phyloP scores from a whole-genome alignment of 2,113 vertebrate genomes.

The Urocynchramus pylzowi region DNA sequence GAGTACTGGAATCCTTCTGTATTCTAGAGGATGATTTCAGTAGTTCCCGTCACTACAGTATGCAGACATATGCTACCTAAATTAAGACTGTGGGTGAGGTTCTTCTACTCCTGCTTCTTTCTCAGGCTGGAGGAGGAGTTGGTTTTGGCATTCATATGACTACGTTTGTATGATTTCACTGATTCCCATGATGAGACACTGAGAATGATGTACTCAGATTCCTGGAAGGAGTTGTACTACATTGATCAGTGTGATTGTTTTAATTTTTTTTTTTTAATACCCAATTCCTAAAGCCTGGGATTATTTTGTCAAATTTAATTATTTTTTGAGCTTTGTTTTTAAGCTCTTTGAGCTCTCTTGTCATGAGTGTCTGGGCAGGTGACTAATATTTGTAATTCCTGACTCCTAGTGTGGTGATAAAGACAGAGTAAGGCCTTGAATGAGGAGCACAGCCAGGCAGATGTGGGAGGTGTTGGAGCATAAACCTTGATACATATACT shows the following conservation, averaged over 20 bases:
- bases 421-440: neutral
- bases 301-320: neutral
- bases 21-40: neutral
- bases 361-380: neutral
- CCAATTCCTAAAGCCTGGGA: neutral
- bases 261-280: neutral
- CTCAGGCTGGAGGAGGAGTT: slow-evolving; percentile 10
- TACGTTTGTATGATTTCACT: neutral
- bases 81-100: slow-evolving; percentile 5
- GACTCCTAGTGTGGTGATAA: neutral
- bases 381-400: neutral
- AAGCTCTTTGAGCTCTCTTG: neutral
- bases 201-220: neutral
- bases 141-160: neutral
- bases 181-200: neutral
- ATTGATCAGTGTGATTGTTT: neutral
- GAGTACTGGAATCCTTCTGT: neutral
- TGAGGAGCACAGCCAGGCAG: neutral
- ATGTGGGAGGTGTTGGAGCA: neutral
- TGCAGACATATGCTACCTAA: neutral
- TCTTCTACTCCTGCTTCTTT: neutral
- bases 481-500: neutral
- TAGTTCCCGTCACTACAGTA: neutral
- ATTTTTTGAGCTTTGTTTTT: neutral
- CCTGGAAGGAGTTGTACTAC: neutral